These are phyloP conservation scores for Pseudois nayaur DNA, from an alignment of 2,113 vertebrate species.

Conservation along the genomic window DNA sequence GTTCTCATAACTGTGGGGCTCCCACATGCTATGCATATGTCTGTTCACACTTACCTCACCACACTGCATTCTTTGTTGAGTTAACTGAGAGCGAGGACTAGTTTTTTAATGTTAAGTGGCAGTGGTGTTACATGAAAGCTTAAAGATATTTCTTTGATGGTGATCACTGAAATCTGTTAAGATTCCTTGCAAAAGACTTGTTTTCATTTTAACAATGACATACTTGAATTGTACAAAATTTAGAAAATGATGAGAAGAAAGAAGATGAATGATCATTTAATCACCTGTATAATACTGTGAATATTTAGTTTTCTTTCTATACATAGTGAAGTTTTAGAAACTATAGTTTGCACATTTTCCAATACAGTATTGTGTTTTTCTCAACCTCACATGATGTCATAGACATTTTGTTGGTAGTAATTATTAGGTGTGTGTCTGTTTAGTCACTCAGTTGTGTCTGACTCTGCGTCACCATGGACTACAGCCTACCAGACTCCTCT, in stretches of 20 bases:
- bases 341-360: neutral
- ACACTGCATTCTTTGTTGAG: neutral
- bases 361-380: neutral
- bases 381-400: neutral
- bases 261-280: neutral
- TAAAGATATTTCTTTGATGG: neutral
- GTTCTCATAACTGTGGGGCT: neutral
- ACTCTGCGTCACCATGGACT: neutral
- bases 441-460: neutral
- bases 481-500: neutral
- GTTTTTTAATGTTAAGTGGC: neutral
- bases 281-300: neutral
- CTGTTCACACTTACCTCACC: neutral
- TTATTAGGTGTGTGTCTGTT: neutral
- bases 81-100: neutral
- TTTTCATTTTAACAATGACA: neutral
- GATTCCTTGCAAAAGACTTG: neutral
- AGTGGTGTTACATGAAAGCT: neutral
- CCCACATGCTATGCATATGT: neutral
- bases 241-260: neutral
- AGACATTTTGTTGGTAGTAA: neutral
- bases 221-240: neutral
- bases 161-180: neutral
- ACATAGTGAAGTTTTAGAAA: neutral
- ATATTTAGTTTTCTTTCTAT: neutral